These are phyloP conservation scores for Hemiprocne comata DNA, from an alignment of 2,113 vertebrate genomes.

Conservation along the genomic window DNA sequence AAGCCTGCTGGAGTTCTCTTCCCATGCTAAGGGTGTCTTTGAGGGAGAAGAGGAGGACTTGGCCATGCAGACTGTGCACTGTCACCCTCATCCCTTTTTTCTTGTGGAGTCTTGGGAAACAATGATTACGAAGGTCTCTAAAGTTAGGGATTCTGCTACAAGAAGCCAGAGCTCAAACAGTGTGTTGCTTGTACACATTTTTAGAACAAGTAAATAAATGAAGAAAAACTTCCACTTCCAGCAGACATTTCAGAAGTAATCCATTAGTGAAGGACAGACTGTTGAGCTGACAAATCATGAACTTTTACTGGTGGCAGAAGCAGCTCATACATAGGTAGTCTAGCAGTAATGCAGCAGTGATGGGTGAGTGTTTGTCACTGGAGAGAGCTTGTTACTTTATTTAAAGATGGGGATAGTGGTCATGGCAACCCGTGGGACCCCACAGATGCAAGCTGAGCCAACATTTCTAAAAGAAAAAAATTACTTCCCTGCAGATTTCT, in stretches of 20 bases:
- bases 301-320: not conserved
- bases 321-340: not conserved
- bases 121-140: not conserved
- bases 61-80: accelerated
- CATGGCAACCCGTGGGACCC: not conserved
- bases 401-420: not conserved
- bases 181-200: not conserved
- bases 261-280: not conserved
- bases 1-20: not conserved
- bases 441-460: not conserved
- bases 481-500: not conserved
- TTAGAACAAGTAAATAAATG: not conserved
- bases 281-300: not conserved
- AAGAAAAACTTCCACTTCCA: not conserved
- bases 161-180: not conserved
- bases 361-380: not conserved
- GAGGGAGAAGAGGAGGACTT: not conserved
- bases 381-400: not conserved
- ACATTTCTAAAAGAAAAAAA: not conserved
- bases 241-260: not conserved
- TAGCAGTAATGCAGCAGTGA: not conserved
- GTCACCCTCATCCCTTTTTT: not conserved
- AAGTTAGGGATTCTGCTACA: not conserved
- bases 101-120: not conserved
- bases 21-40: not conserved